Evolutionary conservation across 1,140 invertebrate genomes (phyloP).

Genomic region (Procambarus virginalis): DNA sequence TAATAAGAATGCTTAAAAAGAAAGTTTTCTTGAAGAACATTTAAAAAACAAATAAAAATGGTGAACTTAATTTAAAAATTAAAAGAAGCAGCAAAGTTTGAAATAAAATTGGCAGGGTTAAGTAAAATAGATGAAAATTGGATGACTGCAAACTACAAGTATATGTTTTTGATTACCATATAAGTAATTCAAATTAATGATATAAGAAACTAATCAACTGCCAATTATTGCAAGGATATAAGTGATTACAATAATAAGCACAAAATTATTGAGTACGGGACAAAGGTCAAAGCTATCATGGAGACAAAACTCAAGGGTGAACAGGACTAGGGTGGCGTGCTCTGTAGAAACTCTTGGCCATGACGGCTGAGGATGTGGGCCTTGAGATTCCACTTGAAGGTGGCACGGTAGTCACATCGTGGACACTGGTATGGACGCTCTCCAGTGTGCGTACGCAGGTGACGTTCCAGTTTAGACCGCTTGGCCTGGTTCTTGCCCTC

Average conservation of each 20-base stretch:
- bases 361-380: conserved; percentile 61
- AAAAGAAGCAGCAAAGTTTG: no score
- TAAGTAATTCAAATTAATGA: no score
- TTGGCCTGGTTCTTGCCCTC: conserved; percentile 63
- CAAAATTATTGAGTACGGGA: neutral
- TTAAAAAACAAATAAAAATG: no score
- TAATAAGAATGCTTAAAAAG: no score
- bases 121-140: no score
- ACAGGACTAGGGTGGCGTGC: neutral
- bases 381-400: conserved; percentile 68
- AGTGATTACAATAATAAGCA: neutral
- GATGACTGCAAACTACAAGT: no score
- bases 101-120: no score
- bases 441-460: conserved; percentile 74
- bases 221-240: neutral
- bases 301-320: neutral
- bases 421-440: conserved; percentile 77
- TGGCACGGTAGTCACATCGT: conserved; percentile 73
- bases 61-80: no score
- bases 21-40: no score
- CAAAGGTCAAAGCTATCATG: neutral
- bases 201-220: neutral
- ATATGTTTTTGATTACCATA: no score
- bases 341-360: conserved; percentile 13
- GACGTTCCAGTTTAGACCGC: conserved; percentile 70